phyloP scores from a whole-genome alignment of 1,140 invertebrate genomes.

The Bombus waltoni region DNA sequence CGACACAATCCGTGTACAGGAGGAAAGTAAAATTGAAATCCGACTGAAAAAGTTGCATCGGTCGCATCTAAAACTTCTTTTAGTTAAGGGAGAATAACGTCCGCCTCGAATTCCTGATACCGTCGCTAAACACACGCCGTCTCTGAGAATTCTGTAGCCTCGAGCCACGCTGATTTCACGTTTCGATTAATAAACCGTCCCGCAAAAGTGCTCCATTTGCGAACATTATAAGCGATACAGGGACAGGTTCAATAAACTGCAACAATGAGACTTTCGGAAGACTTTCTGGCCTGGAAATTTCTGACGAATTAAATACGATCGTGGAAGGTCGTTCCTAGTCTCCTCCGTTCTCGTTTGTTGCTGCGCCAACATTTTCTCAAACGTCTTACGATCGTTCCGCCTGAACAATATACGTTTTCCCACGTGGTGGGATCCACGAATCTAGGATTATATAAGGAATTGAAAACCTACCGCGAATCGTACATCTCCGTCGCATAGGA shows the following conservation, averaged over 20 bases:
- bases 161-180: not conserved
- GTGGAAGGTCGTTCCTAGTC: not conserved
- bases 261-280: conserved; percentile 18
- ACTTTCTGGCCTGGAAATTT: conserved; percentile 10
- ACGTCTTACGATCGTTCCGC: no score
- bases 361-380: not conserved
- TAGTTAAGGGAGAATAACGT: no score
- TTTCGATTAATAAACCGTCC: no score
- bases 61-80: no score
- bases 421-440: not conserved
- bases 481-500: not conserved
- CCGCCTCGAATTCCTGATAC: no score
- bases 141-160: not conserved
- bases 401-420: not conserved
- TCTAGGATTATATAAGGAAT: not conserved
- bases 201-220: not conserved
- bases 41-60: no score
- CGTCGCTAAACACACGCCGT: no score
- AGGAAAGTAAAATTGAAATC: no score
- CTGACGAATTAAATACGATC: conserved; percentile 4
- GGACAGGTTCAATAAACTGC: not conserved
- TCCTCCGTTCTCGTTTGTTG: not conserved
- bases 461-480: not conserved
- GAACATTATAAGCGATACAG: not conserved
- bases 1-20: no score